These are phyloP conservation scores for Noturus placidus DNA, from an alignment of 2,113 vertebrate genomes.

Conservation along the genomic window DNA sequence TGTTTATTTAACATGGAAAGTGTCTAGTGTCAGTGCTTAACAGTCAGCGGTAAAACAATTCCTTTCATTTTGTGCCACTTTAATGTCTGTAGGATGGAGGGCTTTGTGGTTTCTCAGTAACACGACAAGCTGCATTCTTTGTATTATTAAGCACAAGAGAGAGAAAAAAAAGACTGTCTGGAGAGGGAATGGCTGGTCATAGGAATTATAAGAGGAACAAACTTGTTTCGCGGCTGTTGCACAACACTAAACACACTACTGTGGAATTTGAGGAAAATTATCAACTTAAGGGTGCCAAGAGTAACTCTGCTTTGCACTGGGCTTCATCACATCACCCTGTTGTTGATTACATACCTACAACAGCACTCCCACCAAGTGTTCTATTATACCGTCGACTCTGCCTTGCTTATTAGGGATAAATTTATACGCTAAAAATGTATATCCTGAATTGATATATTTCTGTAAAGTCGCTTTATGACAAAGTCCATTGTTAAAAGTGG, in stretches of 20 bases:
- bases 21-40: neutral
- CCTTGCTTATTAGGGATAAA: too few species aligned
- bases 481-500: too few species aligned
- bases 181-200: neutral
- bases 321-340: too few species aligned
- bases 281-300: neutral
- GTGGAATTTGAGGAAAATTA: neutral
- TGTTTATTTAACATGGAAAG: neutral
- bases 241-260: neutral
- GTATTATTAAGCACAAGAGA: neutral
- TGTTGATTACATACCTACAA: too few species aligned
- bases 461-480: too few species aligned
- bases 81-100: neutral
- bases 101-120: constrained; percentile 1
- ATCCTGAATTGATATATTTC: too few species aligned
- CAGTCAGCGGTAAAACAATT: neutral
- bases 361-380: too few species aligned
- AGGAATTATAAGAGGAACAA: neutral
- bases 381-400: too few species aligned
- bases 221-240: neutral
- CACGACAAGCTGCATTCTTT: neutral
- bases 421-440: too few species aligned
- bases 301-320: neutral
- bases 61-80: too few species aligned
- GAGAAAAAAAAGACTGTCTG: neutral